Evolutionary conservation across 2,888 invertebrate genomes (phyloP).

Genomic region (Galerucella nymphaeae): DNA sequence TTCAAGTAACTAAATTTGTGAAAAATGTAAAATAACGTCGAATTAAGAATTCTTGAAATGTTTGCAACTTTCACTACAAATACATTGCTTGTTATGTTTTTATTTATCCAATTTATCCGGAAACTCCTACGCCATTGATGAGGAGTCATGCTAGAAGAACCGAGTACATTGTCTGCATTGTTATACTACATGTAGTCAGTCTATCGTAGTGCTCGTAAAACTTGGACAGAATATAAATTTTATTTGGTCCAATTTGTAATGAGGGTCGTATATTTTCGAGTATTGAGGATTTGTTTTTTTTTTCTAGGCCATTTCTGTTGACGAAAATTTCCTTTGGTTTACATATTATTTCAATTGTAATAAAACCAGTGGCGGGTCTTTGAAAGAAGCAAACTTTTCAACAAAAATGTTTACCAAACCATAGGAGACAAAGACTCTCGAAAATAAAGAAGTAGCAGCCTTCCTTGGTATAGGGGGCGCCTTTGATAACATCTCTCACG

Average conservation of each 20-base stretch:
- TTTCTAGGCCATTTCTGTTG: slow-evolving; percentile 22
- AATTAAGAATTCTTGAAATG: no score
- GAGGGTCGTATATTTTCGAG: slow-evolving; percentile 32
- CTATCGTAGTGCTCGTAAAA: slow-evolving; percentile 38
- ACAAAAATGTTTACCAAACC: no score
- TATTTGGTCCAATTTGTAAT: slow-evolving; percentile 40
- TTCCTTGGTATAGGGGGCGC: no score
- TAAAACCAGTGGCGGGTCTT: not conserved
- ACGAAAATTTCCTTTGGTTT: slow-evolving; percentile 5
- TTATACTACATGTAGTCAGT: slow-evolving; percentile 28
- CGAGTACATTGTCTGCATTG: slow-evolving; percentile 35
- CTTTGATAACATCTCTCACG: no score
- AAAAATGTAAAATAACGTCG: no score
- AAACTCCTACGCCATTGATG: slow-evolving; percentile 12
- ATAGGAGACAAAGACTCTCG: no score
- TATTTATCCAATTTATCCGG: not conserved
- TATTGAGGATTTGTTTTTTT: slow-evolving; percentile 29
- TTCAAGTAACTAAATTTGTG: no score
- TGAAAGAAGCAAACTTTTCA: no score
- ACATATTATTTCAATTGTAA: not conserved
- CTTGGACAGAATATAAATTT: slow-evolving; percentile 38
- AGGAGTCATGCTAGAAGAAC: slow-evolving; percentile 23
- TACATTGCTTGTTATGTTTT: not conserved
- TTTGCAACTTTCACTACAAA: no score
- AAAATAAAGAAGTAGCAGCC: no score